phyloP scores from a whole-genome alignment of 35 echinoderm and acorn worm genomes.

The Heliocidaris erythrogramma region DNA sequence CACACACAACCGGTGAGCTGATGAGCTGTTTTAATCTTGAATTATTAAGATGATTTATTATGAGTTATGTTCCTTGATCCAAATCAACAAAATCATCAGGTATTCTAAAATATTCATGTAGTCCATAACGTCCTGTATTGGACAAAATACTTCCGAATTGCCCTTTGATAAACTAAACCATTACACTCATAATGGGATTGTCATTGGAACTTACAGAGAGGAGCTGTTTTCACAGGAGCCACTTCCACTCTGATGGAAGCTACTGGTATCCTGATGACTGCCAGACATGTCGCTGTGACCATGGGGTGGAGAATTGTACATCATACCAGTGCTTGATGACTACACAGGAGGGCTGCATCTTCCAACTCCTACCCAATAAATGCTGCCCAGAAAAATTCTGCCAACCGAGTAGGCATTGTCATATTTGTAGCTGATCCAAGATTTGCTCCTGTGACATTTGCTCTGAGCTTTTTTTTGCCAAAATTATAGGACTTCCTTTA shows the following conservation, averaged over 20 bases:
- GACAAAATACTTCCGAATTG: too few species aligned
- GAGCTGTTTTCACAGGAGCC: background rate
- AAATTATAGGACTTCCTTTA: background rate
- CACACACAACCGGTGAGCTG: slow-evolving; percentile 36
- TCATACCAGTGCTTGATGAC: background rate
- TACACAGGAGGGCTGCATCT: slow-evolving; percentile 17
- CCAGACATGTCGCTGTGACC: slow-evolving; percentile 32
- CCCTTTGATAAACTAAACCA: too few species aligned
- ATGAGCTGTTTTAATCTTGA: background rate
- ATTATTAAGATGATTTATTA: background rate
- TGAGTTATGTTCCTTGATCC: too few species aligned
- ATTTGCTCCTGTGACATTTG: too few species aligned
- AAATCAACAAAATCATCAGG: too few species aligned
- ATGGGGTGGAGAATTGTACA: slow-evolving; percentile 1
- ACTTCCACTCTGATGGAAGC: slow-evolving; percentile 1
- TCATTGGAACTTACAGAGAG: background rate
- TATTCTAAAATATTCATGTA: too few species aligned
- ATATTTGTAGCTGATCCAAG: background rate
- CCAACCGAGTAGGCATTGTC: background rate
- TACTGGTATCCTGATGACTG: slow-evolving; percentile 50
- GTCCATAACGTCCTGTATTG: too few species aligned
- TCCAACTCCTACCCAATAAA: background rate
- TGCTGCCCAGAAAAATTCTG: slow-evolving; percentile 57
- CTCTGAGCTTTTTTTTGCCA: background rate
- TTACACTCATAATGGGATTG: too few species aligned